Conservation (phyloP, 1,140 invertebrate species). For the Pentalonia nigronervosa region DNA sequence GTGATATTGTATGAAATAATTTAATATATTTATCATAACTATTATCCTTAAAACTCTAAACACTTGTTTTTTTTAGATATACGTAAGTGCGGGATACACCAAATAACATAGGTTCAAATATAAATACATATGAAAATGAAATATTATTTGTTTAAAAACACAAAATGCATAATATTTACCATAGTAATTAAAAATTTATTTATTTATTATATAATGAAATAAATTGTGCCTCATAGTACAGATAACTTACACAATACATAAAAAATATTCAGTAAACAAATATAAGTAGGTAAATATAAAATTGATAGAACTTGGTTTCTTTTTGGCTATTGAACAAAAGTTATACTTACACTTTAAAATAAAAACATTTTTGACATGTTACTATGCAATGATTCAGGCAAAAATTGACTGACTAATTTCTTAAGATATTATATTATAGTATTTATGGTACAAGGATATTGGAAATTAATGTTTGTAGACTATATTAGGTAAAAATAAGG, state of each 20-base stretch:
- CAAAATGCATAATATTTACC: too few species aligned
- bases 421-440: not conserved
- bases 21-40: not conserved
- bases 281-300: not conserved
- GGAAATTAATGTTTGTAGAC: not conserved
- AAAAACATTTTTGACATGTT: not conserved
- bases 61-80: too few species aligned
- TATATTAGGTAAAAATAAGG: not conserved
- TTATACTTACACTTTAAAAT: not conserved
- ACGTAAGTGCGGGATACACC: too few species aligned
- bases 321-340: too few species aligned
- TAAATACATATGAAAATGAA: too few species aligned
- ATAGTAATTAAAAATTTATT: too few species aligned
- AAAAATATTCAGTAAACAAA: not conserved
- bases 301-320: not conserved
- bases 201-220: not conserved
- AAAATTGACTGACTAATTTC: not conserved
- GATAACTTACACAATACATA: not conserved
- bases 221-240: not conserved
- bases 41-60: too few species aligned
- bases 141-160: too few species aligned
- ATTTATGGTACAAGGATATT: not conserved
- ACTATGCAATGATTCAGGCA: not conserved
- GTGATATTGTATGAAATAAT: not conserved
- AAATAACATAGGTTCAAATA: too few species aligned